Evolutionary conservation across 2,113 vertebrate species (phyloP).

Genomic region (Chascanopsetta lugubris): DNA sequence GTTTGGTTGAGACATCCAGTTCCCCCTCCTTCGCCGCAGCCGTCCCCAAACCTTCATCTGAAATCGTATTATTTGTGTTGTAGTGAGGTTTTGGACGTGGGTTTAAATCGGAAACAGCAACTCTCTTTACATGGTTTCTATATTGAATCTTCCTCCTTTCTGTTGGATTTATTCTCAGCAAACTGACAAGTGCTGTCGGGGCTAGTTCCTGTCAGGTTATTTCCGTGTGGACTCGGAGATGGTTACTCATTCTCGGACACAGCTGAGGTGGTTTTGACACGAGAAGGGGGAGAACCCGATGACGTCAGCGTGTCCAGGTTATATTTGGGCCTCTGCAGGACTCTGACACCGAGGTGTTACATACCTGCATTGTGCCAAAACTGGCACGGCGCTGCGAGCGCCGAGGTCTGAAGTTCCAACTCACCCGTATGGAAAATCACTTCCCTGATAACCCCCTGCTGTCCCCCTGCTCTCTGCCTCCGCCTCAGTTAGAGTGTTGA

Average conservation of each 20-base stretch:
- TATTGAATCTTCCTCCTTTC: not conserved
- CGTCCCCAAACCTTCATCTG: no score
- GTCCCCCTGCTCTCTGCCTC: not conserved
- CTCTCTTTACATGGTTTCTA: no score
- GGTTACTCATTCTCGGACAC: not conserved
- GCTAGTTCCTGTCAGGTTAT: slow-evolving; percentile 11
- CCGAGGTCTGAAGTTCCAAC: slow-evolving; percentile 41
- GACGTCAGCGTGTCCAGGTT: slow-evolving; percentile 53
- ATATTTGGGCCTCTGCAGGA: slow-evolving; percentile 67
- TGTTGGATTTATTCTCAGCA: not conserved
- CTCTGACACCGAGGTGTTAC: slow-evolving; percentile 63
- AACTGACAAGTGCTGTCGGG: no score
- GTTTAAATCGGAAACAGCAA: no score
- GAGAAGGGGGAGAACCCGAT: slow-evolving; percentile 36
- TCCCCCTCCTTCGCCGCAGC: no score
- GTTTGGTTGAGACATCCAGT: no score
- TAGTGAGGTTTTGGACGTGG: no score
- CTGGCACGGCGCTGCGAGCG: slow-evolving; percentile 58
- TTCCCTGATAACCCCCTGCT: slow-evolving; percentile 46
- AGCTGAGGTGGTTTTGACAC: slow-evolving; percentile 37
- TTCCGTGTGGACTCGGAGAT: slow-evolving; percentile 4
- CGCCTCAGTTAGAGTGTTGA: slow-evolving; percentile 44
- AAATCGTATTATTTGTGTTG: no score
- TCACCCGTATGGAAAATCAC: slow-evolving; percentile 63
- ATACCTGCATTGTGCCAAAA: slow-evolving; percentile 65